phyloP scores from a whole-genome alignment of 2,888 invertebrate species.

The Drosophila kuntzei region DNA sequence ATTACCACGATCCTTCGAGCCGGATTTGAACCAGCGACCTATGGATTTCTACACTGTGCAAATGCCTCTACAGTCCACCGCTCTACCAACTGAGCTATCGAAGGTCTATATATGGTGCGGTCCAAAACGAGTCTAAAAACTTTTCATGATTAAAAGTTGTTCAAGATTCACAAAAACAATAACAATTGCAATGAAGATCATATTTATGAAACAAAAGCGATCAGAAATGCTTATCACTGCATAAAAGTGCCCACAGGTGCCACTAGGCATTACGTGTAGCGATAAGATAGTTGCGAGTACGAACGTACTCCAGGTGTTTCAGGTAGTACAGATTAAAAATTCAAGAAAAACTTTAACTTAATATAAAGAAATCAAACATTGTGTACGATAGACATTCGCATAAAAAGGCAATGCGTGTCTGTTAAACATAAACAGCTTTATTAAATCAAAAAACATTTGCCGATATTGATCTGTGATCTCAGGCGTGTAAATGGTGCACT shows the following conservation, averaged over 20 bases:
- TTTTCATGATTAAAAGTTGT: not conserved
- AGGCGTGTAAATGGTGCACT: no score
- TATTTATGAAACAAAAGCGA: conserved; percentile 31
- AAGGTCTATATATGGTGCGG: conserved; percentile 53
- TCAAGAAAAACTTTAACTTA: conserved; percentile 16
- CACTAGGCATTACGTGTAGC: conserved; percentile 23
- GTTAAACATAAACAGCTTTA: conserved; percentile 2
- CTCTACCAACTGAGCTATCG: conserved; percentile 82
- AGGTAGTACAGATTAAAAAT: conserved; percentile 19
- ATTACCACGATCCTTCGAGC: conserved; percentile 69
- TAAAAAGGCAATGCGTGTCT: conserved; percentile 18
- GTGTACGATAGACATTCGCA: conserved; percentile 10
- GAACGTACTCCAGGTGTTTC: not conserved
- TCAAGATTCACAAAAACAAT: conserved; percentile 22
- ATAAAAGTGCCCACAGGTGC: conserved; percentile 33
- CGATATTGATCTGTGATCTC: not conserved
- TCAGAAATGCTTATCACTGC: conserved; percentile 60
- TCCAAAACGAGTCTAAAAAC: conserved; percentile 18
- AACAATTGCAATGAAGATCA: conserved; percentile 25
- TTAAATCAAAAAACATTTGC: not conserved
- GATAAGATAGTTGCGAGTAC: conserved; percentile 49
- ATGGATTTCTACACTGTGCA: conserved; percentile 61
- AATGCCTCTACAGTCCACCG: conserved; percentile 74
- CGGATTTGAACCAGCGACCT: conserved; percentile 81
- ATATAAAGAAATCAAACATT: conserved; percentile 28